Conservation (phyloP, 2,113 vertebrate genomes). For the Corvus cornix region DNA sequence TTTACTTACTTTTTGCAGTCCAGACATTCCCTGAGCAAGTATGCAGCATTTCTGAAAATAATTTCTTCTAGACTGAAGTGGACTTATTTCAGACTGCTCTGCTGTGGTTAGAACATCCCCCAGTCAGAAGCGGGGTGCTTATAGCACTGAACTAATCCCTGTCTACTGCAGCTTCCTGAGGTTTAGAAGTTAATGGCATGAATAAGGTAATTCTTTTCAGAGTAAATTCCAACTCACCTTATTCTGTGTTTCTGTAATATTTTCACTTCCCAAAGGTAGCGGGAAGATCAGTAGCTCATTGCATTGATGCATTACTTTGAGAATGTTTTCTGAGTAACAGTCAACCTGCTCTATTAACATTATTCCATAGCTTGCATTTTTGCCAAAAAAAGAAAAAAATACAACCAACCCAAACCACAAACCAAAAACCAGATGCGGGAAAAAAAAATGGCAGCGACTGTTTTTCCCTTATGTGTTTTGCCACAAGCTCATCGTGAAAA, state of each 20-base stretch:
- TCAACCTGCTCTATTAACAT: not conserved
- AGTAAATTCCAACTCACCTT: not conserved
- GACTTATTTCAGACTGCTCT: not conserved
- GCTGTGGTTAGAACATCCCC: conserved; percentile 1
- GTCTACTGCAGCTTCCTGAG: conserved; percentile 23
- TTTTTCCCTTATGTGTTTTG: not conserved
- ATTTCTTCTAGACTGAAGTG: not conserved
- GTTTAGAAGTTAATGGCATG: not conserved
- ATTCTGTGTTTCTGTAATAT: not conserved
- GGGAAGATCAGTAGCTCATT: not conserved
- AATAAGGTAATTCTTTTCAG: conserved; percentile 17
- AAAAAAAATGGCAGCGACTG: accelerated
- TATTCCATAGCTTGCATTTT: not conserved
- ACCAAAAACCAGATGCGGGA: not conserved
- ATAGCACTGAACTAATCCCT: not conserved
- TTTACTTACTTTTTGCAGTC: not conserved
- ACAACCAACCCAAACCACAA: not conserved
- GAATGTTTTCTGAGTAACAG: not conserved
- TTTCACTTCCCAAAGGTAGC: not conserved
- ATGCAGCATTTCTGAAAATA: not conserved
- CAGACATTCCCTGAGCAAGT: not conserved
- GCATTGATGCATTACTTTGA: not conserved
- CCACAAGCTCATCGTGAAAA: not conserved
- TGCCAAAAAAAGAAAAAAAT: not conserved
- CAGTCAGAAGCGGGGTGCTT: not conserved